Base-by-base conservation (phyloP, 2,797 vertebrate species). In the Pseudochromis fuscus region DNA sequence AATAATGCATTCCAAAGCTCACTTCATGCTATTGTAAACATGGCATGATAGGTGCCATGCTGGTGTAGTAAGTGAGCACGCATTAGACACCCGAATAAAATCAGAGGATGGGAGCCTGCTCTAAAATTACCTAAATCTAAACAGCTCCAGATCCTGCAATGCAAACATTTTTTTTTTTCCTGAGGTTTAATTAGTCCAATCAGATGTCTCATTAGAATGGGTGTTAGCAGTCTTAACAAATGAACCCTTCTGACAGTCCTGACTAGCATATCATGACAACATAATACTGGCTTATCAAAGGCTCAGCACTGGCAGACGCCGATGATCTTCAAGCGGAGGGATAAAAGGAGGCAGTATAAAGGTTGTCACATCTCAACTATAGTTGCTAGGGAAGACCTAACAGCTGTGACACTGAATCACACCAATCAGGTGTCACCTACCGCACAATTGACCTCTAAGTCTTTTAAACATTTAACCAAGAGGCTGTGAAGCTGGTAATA, bases 1-100 rank as follows among this genome's bases (percentile, higher is more conserved):
- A 91, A 89, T 91, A 90, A 91, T 90, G 77, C 70, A 88, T 75
- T 24, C 8, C 21, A 48, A 68, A 80, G 73, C 80, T 69, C 77
- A 83, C 77, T 87, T 77, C 56, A 57, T 77, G 82, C 77, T 70
- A 90, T 88, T 87, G 82, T 89, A 88, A 91, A 90, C 86, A 84
- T 52, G 44, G 77, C 72, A 62, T 48, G 81, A 82, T 61, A 68
- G 75, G 72, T 66, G 76, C 61, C 40, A 48, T 50, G 76, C 49
- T 7, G 19, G 33, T 68, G 59, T 45, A 48, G 37, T 71, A 60
- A 67, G 65, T 23, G 44, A 55, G 35, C 63, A 60, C 6, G 23
- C 51, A 44, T 46, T 38, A 48, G 44, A 75, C 56, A 48, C 23
- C 15, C 19, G 38, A 57, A 68, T 18, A 44, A 44, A 72, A 48